Percentiles rank a stretch among this genome's conserved stretches.
These are phyloP conservation scores for Siphonodentalium dalli DNA, from an alignment of 2,888 invertebrate genomes.

Conservation along the genomic window DNA sequence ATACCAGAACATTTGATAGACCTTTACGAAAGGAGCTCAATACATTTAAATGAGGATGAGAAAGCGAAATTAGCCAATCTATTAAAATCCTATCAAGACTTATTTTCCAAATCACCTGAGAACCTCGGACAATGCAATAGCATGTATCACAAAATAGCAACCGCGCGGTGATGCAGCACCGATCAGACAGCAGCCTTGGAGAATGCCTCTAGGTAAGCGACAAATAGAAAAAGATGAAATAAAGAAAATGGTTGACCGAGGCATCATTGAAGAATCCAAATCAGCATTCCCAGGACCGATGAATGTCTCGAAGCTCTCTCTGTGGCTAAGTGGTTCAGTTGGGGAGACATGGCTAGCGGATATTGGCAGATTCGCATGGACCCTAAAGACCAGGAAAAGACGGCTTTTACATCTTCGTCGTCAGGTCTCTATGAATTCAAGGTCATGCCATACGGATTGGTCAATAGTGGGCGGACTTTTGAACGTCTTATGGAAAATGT, in stretches of 20 bases:
- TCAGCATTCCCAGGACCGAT: constrained; percentile 30
- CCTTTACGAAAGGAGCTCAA: neutral
- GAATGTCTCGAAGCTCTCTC: constrained; percentile 31
- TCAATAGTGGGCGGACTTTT: no score
- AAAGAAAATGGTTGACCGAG: constrained; percentile 22
- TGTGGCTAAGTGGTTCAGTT: constrained; percentile 25
- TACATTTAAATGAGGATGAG: neutral
- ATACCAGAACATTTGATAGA: constrained; percentile 7
- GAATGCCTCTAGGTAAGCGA: constrained; percentile 14
- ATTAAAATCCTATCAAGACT: constrained; percentile 4
- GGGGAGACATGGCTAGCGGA: constrained; percentile 32
- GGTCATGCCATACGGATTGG: no score
- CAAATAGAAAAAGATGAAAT: constrained; percentile 20
- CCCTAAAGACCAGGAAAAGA: constrained; percentile 26
- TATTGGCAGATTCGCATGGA: constrained; percentile 35
- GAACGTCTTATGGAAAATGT: no score
- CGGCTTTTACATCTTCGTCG: constrained; percentile 35
- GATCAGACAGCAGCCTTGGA: constrained; percentile 15
- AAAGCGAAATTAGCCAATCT: neutral
- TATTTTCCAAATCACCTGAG: constrained; percentile 5
- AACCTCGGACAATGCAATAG: constrained; percentile 9
- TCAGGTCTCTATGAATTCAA: constrained; percentile 40
- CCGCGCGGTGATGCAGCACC: constrained; percentile 23
- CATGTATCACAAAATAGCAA: constrained; percentile 22
- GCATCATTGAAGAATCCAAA: constrained; percentile 28